phyloP scores from a whole-genome alignment of 1,140 invertebrate species.

The Acromyrmex charruanus region DNA sequence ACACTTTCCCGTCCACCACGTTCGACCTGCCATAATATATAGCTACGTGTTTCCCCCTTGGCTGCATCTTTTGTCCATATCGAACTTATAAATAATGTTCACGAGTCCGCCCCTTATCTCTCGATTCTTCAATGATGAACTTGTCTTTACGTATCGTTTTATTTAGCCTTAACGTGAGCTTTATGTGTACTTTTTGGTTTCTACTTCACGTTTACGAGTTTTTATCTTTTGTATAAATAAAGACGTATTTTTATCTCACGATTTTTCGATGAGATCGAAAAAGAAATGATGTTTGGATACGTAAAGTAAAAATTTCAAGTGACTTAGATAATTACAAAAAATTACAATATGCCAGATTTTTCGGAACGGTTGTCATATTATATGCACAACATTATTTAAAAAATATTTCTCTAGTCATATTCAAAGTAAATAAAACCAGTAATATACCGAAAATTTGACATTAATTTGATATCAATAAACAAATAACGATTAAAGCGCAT shows the following conservation, averaged over 20 bases:
- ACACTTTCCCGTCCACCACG: constrained; percentile 83
- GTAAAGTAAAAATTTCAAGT: neutral
- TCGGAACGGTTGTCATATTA: neutral
- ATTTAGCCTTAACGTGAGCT: neutral
- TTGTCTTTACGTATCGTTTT: constrained; percentile 64
- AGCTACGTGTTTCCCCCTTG: constrained; percentile 31
- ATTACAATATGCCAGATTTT: constrained; percentile 3
- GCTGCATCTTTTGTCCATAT: constrained; percentile 44
- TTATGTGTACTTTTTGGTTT: neutral
- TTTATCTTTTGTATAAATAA: constrained; percentile 9
- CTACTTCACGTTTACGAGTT: neutral
- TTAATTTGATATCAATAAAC: neutral
- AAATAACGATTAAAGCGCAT: neutral
- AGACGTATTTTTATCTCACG: neutral
- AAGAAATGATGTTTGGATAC: neutral
- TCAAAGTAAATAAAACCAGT: neutral
- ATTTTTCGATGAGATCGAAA: neutral
- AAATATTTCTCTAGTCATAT: neutral
- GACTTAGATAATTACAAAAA: neutral
- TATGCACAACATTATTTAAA: neutral
- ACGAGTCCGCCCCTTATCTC: constrained; percentile 39
- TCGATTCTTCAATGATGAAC: constrained; percentile 74
- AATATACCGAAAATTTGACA: neutral
- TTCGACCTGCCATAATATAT: constrained; percentile 52
- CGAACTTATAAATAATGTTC: constrained; percentile 8